Evolutionary conservation across 2,888 invertebrate species (phyloP).

Genomic region (Archips xylosteana): DNA sequence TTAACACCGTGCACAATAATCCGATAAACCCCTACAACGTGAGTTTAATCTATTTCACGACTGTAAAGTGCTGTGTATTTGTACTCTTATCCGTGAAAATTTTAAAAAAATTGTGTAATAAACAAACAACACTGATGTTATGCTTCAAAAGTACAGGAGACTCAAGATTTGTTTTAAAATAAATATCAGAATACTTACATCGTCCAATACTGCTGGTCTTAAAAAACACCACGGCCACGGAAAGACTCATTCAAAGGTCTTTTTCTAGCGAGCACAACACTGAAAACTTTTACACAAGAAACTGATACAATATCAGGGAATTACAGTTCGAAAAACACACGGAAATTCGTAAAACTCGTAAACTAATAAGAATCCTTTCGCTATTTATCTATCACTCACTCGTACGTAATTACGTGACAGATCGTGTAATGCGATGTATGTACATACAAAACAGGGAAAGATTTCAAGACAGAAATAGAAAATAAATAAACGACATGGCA

Average conservation of each 20-base stretch:
- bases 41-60: neutral
- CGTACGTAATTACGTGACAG: conserved; percentile 34
- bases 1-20: neutral
- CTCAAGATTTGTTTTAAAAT: neutral
- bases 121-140: neutral
- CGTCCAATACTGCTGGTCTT: conserved; percentile 24
- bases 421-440: conserved; percentile 12
- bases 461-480: conserved; percentile 11
- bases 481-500: conserved; percentile 35
- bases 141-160: neutral
- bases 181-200: conserved; percentile 35
- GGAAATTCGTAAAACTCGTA: conserved; percentile 22
- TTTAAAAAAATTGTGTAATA: neutral
- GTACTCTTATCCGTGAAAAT: neutral
- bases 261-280: conserved; percentile 29
- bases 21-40: neutral
- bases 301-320: conserved; percentile 18
- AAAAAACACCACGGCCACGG: conserved; percentile 32
- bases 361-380: conserved; percentile 32
- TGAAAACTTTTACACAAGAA: conserved; percentile 26
- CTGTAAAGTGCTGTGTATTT: neutral
- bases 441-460: neutral
- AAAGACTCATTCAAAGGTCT: conserved; percentile 41
- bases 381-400: conserved; percentile 9
- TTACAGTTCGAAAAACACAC: conserved; percentile 21